Evolutionary conservation across 30 jellyfish, hydroid and myxozoan genomes (phyloP), one percentile per base, ranked within the genome.

Genomic region (Sanderia malayensis): DNA sequence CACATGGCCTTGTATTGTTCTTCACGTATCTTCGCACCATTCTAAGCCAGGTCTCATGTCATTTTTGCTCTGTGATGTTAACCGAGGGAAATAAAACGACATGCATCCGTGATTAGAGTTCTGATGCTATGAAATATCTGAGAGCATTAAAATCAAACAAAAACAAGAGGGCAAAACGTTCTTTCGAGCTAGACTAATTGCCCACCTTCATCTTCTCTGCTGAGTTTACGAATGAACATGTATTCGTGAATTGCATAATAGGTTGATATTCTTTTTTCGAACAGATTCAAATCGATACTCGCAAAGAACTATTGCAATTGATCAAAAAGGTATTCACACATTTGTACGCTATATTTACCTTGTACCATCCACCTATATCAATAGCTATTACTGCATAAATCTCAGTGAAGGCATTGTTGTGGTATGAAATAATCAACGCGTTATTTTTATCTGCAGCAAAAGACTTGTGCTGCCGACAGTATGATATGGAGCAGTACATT

Each of bases 401-500:
- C n/a, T n/a, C n/a, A n/a, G n/a, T n/a, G n/a, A n/a, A n/a, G n/a
- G n/a, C n/a, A n/a, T n/a, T n/a, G n/a, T n/a, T n/a, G n/a, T n/a
- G n/a, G n/a, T n/a, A n/a, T n/a, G n/a, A n/a, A n/a, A n/a, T n/a
- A n/a, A n/a, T n/a, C n/a, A n/a, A n/a, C n/a, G n/a, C n/a, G n/a
- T n/a, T n/a, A n/a, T n/a, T n/a, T n/a, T n/a, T 30, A 65, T 46
- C 20, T 74, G 21, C 61, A 90, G 98, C 72, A 49, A 84, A 73
- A 23, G 93, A 74, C 18, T 55, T 92, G 46, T 41, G 30, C 28
- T 17, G 53, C 17, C 49, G 90, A 17, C 83, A 71, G 23, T 58
- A 67, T 61, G 86, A 84, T 15, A 58, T 92, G 64, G 94, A 85
- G 73, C 95, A 83, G 65, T 61, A 83, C 44, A 41, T 73, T n/a